These are phyloP conservation scores for Papilio helenus DNA, from an alignment of 1,140 invertebrate genomes.

Conservation along the genomic window DNA sequence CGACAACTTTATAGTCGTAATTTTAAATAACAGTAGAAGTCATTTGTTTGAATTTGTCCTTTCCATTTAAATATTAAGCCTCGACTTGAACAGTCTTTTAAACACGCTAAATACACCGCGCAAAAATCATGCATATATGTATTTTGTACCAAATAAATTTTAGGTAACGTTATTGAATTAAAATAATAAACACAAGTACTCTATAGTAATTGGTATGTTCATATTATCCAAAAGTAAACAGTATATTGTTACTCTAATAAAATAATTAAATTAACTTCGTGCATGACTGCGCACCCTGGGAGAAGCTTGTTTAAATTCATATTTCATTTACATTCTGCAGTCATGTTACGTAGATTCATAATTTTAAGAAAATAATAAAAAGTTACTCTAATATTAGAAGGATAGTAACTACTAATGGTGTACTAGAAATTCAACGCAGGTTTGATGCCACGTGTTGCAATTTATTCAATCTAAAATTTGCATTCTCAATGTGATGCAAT, in stretches of 20 bases:
- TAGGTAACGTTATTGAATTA: too few species aligned
- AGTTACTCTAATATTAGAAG: neutral
- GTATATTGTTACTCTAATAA: neutral
- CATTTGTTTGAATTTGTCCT: neutral
- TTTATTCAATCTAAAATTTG: constrained; percentile 23
- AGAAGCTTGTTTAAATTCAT: neutral
- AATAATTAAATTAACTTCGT: neutral
- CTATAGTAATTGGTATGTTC: neutral
- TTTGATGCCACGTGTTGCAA: constrained; percentile 27
- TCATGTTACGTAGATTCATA: neutral
- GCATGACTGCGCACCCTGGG: neutral
- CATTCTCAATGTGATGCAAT: neutral
- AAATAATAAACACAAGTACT: too few species aligned
- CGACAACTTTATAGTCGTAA: constrained; percentile 14
- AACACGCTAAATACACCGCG: neutral
- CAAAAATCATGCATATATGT: neutral
- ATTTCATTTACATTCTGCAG: neutral
- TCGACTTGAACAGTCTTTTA: neutral
- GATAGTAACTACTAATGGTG: neutral
- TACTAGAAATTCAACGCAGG: neutral
- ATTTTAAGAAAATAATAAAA: too few species aligned
- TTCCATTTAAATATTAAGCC: neutral
- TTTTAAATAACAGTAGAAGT: constrained; percentile 21
- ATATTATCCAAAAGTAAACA: neutral
- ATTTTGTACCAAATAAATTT: too few species aligned